Conservation (phyloP, 2,888 invertebrate genomes). For the Sinodicranocentrus sp. region DNA sequence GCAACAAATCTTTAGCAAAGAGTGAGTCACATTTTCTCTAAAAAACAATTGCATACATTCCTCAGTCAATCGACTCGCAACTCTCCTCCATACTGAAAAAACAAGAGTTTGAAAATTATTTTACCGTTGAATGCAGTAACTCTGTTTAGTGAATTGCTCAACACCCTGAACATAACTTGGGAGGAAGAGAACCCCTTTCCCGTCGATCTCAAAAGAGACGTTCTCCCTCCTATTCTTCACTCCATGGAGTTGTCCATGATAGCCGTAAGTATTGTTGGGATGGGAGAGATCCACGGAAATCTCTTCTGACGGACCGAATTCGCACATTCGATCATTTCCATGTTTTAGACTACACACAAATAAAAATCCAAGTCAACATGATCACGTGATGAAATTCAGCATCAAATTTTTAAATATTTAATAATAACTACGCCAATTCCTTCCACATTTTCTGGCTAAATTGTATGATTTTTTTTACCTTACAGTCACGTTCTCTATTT, state of each 20-base stretch:
- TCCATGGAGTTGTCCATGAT: slow-evolving; percentile 31
- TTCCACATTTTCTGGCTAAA: no score
- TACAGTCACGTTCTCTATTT: not conserved
- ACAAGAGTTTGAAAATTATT: not conserved
- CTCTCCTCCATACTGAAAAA: no score
- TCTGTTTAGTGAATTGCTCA: slow-evolving; percentile 35
- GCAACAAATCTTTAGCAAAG: slow-evolving; percentile 54
- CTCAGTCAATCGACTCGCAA: no score
- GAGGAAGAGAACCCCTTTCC: slow-evolving; percentile 13
- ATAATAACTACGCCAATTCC: no score
- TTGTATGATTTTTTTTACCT: no score
- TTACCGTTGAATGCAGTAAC: slow-evolving; percentile 56
- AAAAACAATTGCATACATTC: not conserved
- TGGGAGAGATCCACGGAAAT: slow-evolving; percentile 26
- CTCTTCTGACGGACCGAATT: not conserved
- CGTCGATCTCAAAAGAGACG: not conserved
- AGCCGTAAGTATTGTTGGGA: slow-evolving; percentile 20
- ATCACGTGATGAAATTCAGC: no score
- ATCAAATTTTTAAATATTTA: no score
- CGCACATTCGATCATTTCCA: no score
- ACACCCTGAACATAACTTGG: not conserved
- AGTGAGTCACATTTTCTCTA: slow-evolving; percentile 27
- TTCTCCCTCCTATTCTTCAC: not conserved
- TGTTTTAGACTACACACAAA: no score
- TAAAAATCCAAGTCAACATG: no score